Evolutionary conservation across 2,888 invertebrate genomes (phyloP), one percentile per base, ranked within the genome.

Genomic region (Phytoseiulus persimilis): DNA sequence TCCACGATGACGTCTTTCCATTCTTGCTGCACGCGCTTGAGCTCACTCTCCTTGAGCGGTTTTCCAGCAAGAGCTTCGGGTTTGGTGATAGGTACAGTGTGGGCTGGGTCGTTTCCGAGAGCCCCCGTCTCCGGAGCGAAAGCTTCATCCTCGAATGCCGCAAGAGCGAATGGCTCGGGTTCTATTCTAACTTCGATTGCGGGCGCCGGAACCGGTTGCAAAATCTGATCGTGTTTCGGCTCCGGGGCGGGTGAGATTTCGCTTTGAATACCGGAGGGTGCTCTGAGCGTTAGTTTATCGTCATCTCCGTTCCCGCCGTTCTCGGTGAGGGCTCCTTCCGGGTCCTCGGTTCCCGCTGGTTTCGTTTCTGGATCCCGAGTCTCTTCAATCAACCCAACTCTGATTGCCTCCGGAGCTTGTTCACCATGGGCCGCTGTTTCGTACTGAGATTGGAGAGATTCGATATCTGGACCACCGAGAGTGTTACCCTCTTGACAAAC

Each of bases 211-310:
- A 87, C 87, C 33, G 87, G 87, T 33, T 87, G 32, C 11, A 87
- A n/a, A 32, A 87, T 87, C 87, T 87, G 87, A n/a, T 87, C 33
- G 87, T 87, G 87, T 45, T 87, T 87, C n/a, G 87, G 87, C 18
- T 87, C 33, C n/a, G 87, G 33, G 0, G 33, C 87, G 11, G 87
- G 87, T 18, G 87, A 87, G 31, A 87, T 87, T n/a, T 87, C 33
- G 39, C 31, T 33, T 33, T 31, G 39, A 5, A 33, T 5, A 32
- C n/a, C 87, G 33, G 32, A 28, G n/a, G n/a, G 32, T 0, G 87
- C 87, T 32, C 33, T 33, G 6, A 33, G 39, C 6, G 6, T 33
- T 1, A 23, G 33, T 33, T n/a, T 45, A 32, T 84, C 33, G 31
- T 23, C 84, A 5, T 31, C 84, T n/a, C 33, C 31, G 31, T 32